A percentile compares a stretch with the other conserved stretches of the same genome.
Conservation (phyloP, 1,140 invertebrate genomes). For the Drosophila ogumai region DNA sequence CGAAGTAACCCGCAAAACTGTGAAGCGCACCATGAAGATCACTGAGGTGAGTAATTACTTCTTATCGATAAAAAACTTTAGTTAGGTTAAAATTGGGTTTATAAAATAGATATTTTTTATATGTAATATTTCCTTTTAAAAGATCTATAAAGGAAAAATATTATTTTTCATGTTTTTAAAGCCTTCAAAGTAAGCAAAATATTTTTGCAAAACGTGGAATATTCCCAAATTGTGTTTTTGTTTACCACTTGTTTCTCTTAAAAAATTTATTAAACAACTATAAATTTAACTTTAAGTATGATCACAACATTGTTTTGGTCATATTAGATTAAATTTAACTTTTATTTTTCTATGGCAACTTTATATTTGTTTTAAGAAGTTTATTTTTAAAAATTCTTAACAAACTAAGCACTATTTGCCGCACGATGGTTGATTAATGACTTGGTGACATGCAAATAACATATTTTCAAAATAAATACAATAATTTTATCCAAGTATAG, state of each 20-base stretch:
- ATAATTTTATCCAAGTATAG: constrained; percentile 15
- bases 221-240: constrained; percentile 9
- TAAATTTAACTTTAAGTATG: not conserved
- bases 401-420: not conserved
- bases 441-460: not conserved
- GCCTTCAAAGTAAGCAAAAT: not conserved
- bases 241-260: constrained; percentile 1
- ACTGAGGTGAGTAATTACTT: constrained; percentile 73
- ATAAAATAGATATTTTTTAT: not conserved
- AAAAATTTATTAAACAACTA: not conserved
- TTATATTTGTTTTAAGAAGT: not conserved
- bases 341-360: not conserved
- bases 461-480: not conserved
- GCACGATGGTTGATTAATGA: not conserved
- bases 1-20: constrained; percentile 77
- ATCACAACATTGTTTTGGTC: not conserved
- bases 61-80: too few relatives aligned
- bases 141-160: not conserved
- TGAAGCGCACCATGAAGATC: constrained; percentile 84
- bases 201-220: constrained; percentile 12
- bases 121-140: not conserved
- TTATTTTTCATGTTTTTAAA: not conserved
- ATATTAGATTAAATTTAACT: not conserved
- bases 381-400: too few relatives aligned
- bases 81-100: not conserved